Base-by-base conservation (phyloP, 2,797 vertebrate species). In the Parambassis ranga region DNA sequence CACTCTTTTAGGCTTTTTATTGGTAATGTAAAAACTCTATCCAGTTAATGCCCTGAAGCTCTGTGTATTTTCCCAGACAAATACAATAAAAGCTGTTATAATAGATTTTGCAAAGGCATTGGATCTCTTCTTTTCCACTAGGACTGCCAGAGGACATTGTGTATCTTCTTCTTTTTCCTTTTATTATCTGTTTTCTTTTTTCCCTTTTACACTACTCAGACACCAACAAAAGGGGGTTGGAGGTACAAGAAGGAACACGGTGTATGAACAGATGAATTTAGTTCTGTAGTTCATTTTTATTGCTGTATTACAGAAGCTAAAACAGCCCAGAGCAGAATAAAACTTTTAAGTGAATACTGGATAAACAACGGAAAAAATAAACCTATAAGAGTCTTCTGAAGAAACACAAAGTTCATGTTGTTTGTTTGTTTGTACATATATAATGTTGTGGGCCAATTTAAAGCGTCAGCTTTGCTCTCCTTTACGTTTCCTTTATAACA, bases 51-150 rank as follows among this genome's bases (percentile, higher is more conserved):
- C 28, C 38, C 26, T 1, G 1, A 43, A 38, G 61, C 19, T 33
- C 3, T 61, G 46, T 47, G 14, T 48, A 43, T 64, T 58, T 27
- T 70, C 46, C 26, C 32, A 47, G 35, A 39, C 58, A 73, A 58
- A 64, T 18, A 62, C 48, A 60, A 62, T 36, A 67, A 74, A 75
- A 49, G 47, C 37, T 73, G 23, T 70, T 66, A 28, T 24, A 62
- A 62, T 38, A 65, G 32, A 49, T 57, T 66, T 64, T 50, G 20
- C 33, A 65, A 42, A 59, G 39, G 22, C 26, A 35, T 57, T 62
- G 55, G 31, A 61, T 50, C 15, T 41, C 20, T 23, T 2, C 30
- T 52, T 44, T 14, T 43, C 10, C 41, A 24, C 1, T 35, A 31
- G 28, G 36, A 67, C 65, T 57, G 53, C 59, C n/a, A 58, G 46